These are phyloP conservation scores for Crotalus adamanteus DNA, from an alignment of 2,797 vertebrate genomes.

Conservation along the genomic window DNA sequence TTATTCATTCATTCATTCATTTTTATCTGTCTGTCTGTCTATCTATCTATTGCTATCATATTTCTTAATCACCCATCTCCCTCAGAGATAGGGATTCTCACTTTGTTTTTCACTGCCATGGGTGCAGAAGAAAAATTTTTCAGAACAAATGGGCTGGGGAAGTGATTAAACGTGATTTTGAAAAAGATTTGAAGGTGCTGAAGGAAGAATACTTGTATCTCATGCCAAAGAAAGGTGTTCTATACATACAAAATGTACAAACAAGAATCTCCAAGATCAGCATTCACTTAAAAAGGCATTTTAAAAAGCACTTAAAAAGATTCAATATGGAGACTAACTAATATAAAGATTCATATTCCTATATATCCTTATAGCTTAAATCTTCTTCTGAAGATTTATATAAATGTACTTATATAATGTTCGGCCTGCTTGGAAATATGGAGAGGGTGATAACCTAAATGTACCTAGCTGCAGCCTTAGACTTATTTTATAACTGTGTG, in stretches of 20 bases:
- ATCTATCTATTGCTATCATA: not conserved
- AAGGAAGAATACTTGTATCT: too few species aligned
- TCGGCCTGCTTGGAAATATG: not conserved
- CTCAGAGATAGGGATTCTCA: not conserved
- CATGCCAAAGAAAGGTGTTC: not conserved
- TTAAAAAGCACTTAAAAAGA: not conserved
- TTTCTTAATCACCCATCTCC: not conserved
- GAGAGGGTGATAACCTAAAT: not conserved
- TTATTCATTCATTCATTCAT: too few species aligned
- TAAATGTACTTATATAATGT: not conserved
- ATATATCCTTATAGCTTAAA: not conserved
- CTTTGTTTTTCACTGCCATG: not conserved
- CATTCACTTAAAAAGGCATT: not conserved
- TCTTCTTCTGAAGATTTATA: not conserved
- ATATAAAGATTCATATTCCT: not conserved
- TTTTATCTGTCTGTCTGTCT: too few species aligned
- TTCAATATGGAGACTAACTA: not conserved
- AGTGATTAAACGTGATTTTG: not conserved
- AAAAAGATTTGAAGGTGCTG: not conserved
- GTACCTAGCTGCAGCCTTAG: not conserved
- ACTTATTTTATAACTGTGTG: not conserved
- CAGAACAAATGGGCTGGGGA: not conserved
- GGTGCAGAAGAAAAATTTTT: not conserved
- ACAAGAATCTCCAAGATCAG: not conserved
- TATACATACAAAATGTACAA: not conserved